phyloP scores from a whole-genome alignment of 37 sponge, comb jelly and placozoan genomes.

The Geodia barretti region DNA sequence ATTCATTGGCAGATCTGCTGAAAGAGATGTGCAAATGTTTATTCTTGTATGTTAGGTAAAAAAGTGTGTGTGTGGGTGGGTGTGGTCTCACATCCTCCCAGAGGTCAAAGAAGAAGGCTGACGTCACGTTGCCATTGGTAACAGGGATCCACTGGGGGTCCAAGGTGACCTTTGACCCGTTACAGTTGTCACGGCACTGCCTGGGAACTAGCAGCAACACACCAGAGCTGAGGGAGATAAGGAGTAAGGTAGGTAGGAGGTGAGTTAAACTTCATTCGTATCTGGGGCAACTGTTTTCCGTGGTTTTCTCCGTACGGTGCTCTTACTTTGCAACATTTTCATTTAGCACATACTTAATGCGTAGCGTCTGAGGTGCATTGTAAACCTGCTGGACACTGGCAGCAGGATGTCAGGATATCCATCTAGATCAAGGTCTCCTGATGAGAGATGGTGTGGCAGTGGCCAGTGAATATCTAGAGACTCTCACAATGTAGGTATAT shows the following conservation, averaged over 20 bases:
- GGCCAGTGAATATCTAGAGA: too few species aligned
- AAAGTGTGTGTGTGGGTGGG: background rate
- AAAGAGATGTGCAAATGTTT: background rate
- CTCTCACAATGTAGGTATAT: too few species aligned
- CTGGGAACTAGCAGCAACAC: background rate
- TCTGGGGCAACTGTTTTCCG: background rate
- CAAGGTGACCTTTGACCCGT: background rate
- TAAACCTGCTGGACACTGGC: background rate
- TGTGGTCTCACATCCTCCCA: slow-evolving; percentile 40
- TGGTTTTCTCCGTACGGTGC: background rate
- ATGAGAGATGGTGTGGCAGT: too few species aligned
- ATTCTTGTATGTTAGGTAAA: background rate
- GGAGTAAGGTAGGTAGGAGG: too few species aligned
- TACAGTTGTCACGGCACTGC: background rate
- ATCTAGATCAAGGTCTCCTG: slow-evolving; percentile 50
- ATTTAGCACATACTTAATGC: too few species aligned
- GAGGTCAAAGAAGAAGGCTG: slow-evolving; percentile 38
- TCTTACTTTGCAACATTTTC: too few species aligned
- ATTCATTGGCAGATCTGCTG: too few species aligned
- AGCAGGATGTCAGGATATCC: slow-evolving; percentile 43
- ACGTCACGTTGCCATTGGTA: background rate
- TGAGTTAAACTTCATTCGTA: background rate
- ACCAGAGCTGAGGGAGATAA: background rate
- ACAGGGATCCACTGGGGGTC: background rate
- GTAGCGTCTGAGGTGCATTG: too few species aligned